Percentiles rank a stretch among this genome's conserved stretches.
Conservation (phyloP, 2,113 vertebrate species). For the Notarius lentiginosus region DNA sequence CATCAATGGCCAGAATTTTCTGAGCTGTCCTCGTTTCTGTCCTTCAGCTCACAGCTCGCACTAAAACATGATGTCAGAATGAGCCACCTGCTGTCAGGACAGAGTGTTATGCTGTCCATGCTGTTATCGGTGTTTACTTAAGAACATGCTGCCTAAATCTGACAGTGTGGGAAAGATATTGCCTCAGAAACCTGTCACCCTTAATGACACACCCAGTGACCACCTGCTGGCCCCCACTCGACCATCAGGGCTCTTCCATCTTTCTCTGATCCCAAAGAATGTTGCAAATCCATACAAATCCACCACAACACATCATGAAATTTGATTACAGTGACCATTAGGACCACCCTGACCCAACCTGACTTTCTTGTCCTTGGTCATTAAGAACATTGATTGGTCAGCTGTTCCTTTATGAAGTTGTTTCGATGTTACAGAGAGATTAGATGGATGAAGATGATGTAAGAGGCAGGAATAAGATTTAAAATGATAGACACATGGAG, state of each 20-base stretch:
- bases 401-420: constrained; percentile 26
- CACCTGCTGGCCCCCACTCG: constrained; percentile 60
- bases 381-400: constrained; percentile 17
- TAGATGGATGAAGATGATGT: not conserved
- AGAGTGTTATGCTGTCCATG: constrained; percentile 20
- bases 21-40: not conserved
- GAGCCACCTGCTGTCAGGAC: constrained; percentile 20
- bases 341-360: constrained; percentile 46
- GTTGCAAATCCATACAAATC: constrained; percentile 60
- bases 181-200: constrained; percentile 48
- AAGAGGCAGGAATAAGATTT: not conserved
- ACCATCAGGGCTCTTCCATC: constrained; percentile 31
- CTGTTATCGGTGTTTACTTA: constrained; percentile 26
- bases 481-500: not conserved
- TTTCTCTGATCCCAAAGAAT: constrained; percentile 54
- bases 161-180: constrained; percentile 59
- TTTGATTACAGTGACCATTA: constrained; percentile 65
- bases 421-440: not conserved
- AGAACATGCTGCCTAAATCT: constrained; percentile 24
- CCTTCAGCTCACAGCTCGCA: constrained; percentile 3
- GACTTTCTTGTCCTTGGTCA: constrained; percentile 45
- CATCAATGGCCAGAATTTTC: not conserved
- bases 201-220: constrained; percentile 34
- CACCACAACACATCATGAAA: constrained; percentile 58
- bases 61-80: constrained; percentile 19